These are phyloP conservation scores for Girardinus metallicus DNA, from an alignment of 2,797 vertebrate species.

Conservation along the genomic window DNA sequence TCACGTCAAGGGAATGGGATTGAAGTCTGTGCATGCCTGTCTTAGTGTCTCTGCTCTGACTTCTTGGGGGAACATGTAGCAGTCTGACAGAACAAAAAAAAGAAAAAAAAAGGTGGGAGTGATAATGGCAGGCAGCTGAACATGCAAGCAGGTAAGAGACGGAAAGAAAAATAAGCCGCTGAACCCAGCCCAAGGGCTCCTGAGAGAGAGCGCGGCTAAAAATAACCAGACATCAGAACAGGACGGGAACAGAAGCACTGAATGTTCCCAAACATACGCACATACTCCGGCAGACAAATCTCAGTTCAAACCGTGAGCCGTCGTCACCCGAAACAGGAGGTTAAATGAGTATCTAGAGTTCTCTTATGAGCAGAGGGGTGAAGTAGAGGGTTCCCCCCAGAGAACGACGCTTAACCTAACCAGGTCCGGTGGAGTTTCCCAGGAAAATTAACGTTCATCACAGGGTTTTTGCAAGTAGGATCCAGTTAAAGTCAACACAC, in stretches of 20 bases:
- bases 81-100: slow-evolving; percentile 29
- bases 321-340: slow-evolving; percentile 28
- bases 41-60: slow-evolving; percentile 10
- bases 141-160: slow-evolving; percentile 57
- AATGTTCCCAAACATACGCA: slow-evolving; percentile 56
- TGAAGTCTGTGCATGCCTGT: slow-evolving; percentile 30
- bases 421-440: neutral
- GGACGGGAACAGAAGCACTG: slow-evolving; percentile 63
- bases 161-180: slow-evolving; percentile 62
- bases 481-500: neutral
- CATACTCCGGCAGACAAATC: slow-evolving; percentile 33
- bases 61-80: slow-evolving; percentile 27
- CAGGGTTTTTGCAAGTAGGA: neutral
- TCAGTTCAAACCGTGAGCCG: slow-evolving; percentile 28
- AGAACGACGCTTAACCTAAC: neutral
- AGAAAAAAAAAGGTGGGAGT: slow-evolving; percentile 2
- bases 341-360: slow-evolving; percentile 8
- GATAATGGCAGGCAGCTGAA: slow-evolving; percentile 22
- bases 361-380: neutral
- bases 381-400: slow-evolving; percentile 9
- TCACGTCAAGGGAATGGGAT: slow-evolving; percentile 46
- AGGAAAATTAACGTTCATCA: slow-evolving; percentile 1
- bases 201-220: slow-evolving; percentile 69
- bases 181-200: slow-evolving; percentile 65
- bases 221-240: slow-evolving; percentile 68